Base-by-base conservation (phyloP, 2,888 invertebrate species). In the Cremastobaeus sp. region DNA sequence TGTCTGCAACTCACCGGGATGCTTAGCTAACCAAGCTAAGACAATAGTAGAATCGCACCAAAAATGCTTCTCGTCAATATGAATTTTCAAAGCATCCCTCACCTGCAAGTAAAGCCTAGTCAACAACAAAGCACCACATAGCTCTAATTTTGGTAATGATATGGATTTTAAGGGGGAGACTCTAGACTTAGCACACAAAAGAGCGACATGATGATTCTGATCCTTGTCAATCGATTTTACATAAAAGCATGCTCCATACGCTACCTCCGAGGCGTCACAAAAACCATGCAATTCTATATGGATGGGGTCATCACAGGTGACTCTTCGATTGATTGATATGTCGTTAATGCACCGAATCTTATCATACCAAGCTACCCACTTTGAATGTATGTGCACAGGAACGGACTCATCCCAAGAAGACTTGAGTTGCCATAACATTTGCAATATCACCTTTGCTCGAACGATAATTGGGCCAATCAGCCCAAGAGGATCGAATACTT, bases 31-130 rank as follows among this genome's bases (percentile, higher is more conserved):
- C 79, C 80, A 82, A 6, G 72, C 18, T 11, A 78, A 30, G 0
- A 65, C 54, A 2, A 80, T 77, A 8, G 59, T 75, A 1, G 80
- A 81, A 32, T 81, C 79, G 1, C 74, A 41, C 76, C 79, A 80
- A 12, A 45, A 78, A 64, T 41, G 66, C 32, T 32, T 32, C 32
- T 32, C 9, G n/a, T 32, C n/a, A 11, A 32, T 32, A 11, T 8
- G 32, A 32, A 32, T 25, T 25, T 25, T 3, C 6, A 12, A 34
- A 14, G 34, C 11, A 14, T 8, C 12, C 34, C 11, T 8, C 1
- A 32, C 32, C 12, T 32, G 39, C 9, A 9, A 5, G 9, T 9
- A 39, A 2, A 39, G 2, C 12, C n/a, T 39, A 1, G 39, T 11
- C 12, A 39, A 39, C n/a, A 39, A 39, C n/a, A 39, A n/a, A 5